Conservation (phyloP, 2,113 vertebrate species). For the Chloropsis cyanopogon region DNA sequence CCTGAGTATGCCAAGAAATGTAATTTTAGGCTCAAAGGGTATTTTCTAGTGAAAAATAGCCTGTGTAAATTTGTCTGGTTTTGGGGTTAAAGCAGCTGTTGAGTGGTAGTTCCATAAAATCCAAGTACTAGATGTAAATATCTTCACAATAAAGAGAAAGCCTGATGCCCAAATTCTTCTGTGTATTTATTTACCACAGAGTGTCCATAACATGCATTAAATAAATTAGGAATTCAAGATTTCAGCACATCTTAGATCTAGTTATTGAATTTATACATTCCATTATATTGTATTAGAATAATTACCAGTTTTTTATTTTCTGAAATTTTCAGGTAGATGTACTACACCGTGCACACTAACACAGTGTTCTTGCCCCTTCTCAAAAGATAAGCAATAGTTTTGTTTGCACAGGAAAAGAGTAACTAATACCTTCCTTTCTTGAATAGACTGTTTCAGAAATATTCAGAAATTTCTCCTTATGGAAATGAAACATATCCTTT, state of each 20-base stretch:
- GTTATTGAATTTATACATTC: not conserved
- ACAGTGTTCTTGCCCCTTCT: not conserved
- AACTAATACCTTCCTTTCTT: not conserved
- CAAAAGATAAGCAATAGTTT: not conserved
- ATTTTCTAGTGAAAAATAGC: not conserved
- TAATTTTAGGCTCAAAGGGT: not conserved
- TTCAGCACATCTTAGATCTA: not conserved
- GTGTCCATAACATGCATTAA: not conserved
- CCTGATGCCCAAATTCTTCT: not conserved
- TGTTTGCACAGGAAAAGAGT: not conserved
- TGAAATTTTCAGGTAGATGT: not conserved
- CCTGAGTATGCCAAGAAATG: not conserved
- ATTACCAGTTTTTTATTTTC: not conserved
- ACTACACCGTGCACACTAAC: not conserved
- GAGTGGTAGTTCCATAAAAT: not conserved
- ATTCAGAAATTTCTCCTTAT: not conserved
- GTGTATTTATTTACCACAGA: not conserved
- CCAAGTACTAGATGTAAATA: not conserved
- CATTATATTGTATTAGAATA: not conserved
- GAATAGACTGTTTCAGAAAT: not conserved
- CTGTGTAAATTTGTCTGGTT: not conserved
- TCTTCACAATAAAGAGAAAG: not conserved
- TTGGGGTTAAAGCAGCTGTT: not conserved
- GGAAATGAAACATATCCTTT: not conserved
- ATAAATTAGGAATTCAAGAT: not conserved